These are phyloP conservation scores for Aplysia californica DNA, from an alignment of 1,140 invertebrate genomes.

Conservation along the genomic window DNA sequence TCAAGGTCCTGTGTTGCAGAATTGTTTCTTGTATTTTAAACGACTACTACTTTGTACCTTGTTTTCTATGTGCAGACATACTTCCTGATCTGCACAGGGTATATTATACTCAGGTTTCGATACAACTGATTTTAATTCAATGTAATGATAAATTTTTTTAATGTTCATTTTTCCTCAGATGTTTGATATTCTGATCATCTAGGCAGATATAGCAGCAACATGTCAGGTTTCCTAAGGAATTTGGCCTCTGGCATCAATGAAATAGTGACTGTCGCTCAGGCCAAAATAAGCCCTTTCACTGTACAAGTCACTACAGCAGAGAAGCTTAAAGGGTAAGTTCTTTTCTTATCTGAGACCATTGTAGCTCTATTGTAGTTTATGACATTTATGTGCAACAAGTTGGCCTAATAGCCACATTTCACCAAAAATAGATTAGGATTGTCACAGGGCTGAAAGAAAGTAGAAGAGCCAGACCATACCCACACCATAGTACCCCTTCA, in stretches of 20 bases:
- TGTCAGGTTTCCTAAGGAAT: slow-evolving; percentile 15
- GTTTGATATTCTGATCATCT: background rate
- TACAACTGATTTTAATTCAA: background rate
- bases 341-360: background rate
- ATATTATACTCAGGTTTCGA: background rate
- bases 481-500: no score
- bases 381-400: no score
- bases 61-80: background rate
- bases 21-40: no score
- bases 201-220: background rate
- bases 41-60: background rate
- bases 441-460: no score
- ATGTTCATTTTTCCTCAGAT: background rate
- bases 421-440: no score
- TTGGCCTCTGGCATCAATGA: slow-evolving; percentile 5
- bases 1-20: no score
- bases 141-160: background rate
- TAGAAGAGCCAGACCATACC: no score
- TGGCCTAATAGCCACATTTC: no score
- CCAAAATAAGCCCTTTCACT: slow-evolving; percentile 14
- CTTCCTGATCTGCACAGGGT: background rate
- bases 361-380: no score
- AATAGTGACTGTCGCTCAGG: slow-evolving; percentile 17
- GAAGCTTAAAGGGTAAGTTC: slow-evolving; percentile 3
- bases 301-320: background rate